Evolutionary conservation across 2,888 invertebrate genomes (phyloP).

Genomic region (Eurois occulta): DNA sequence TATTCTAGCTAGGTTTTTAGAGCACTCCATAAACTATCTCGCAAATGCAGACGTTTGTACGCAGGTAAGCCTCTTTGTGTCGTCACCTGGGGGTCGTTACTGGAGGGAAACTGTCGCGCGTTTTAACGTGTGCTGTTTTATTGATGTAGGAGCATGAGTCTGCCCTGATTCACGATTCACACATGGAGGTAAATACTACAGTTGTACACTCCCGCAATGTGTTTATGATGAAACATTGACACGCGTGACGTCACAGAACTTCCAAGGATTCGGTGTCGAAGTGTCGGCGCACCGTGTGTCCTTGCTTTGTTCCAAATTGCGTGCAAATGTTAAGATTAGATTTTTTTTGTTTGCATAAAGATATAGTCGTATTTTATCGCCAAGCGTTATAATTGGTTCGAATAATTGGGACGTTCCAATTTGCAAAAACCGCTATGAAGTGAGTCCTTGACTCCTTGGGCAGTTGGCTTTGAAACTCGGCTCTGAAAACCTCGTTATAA

Average conservation of each 20-base stretch:
- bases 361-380: constrained; percentile 22
- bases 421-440: not conserved
- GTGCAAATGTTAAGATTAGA: constrained; percentile 48
- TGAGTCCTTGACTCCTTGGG: not conserved
- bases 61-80: constrained; percentile 52
- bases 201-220: constrained; percentile 42
- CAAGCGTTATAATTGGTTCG: not conserved
- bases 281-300: constrained; percentile 60
- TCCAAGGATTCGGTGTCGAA: constrained; percentile 64
- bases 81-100: constrained; percentile 60
- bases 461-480: not conserved
- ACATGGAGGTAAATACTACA: constrained; percentile 20
- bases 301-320: constrained; percentile 65
- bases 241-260: constrained; percentile 61
- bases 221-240: constrained; percentile 68
- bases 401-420: not conserved
- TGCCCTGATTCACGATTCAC: constrained; percentile 58
- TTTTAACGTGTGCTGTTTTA: constrained; percentile 56
- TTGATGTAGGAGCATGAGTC: constrained; percentile 49
- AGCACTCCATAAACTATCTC: constrained; percentile 51
- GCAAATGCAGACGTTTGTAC: constrained; percentile 45
- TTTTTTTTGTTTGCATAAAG: constrained; percentile 45
- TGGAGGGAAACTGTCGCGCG: constrained; percentile 52
- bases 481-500: not conserved
- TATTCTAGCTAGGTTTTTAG: constrained; percentile 48